phyloP scores from a whole-genome alignment of 2,113 vertebrate species.

The Sula dactylatra region DNA sequence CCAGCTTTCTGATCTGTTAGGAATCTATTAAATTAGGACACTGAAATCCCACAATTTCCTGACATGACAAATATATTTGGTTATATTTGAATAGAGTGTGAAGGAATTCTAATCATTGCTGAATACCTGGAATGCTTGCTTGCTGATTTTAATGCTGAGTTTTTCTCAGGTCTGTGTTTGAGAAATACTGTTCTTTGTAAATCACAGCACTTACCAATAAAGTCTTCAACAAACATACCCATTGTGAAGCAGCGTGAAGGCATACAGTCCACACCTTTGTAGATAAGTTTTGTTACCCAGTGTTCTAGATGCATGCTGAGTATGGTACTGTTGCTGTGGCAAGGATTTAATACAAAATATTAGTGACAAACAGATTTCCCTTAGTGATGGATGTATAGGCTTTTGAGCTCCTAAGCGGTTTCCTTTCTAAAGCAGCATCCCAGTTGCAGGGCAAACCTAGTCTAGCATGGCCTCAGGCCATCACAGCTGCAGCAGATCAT shows the following conservation, averaged over 20 bases:
- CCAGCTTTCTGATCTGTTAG: not conserved
- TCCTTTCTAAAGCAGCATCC: not conserved
- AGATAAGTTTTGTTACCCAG: not conserved
- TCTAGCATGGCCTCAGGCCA: not conserved
- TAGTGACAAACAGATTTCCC: not conserved
- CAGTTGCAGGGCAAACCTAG: not conserved
- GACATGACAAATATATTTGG: not conserved
- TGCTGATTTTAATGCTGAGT: not conserved
- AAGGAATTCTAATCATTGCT: not conserved
- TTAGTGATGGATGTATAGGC: not conserved
- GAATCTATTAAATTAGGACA: not conserved
- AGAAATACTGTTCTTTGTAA: not conserved
- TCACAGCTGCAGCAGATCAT: not conserved
- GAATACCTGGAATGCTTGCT: not conserved
- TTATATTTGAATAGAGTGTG: not conserved
- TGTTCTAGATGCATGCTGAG: not conserved
- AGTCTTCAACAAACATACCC: not conserved
- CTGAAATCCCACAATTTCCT: not conserved
- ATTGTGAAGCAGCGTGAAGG: not conserved
- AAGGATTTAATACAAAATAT: not conserved
- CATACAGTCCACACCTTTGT: not conserved
- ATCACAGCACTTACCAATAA: not conserved
- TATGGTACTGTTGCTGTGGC: not conserved
- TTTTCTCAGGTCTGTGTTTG: not conserved
- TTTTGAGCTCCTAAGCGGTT: not conserved